Evolutionary conservation across 2,797 vertebrate genomes (phyloP).

Genomic region (Setipinna tenuifilis): DNA sequence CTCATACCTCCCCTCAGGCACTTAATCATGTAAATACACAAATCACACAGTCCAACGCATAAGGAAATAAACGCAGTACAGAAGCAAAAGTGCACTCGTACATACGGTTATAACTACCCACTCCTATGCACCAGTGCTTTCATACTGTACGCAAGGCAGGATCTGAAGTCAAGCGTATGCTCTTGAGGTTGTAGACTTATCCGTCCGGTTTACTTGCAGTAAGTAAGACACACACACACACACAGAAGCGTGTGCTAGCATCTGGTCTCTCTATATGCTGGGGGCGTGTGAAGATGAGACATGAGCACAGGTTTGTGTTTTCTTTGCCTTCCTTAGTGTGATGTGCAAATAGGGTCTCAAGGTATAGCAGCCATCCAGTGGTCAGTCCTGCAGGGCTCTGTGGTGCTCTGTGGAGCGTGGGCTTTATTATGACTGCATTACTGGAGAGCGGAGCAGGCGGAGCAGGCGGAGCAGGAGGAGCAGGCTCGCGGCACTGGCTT

Average conservation of each 20-base stretch:
- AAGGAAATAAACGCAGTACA: neutral
- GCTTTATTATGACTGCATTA: constrained; percentile 43
- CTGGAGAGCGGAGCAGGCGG: neutral
- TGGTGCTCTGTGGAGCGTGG: constrained; percentile 43
- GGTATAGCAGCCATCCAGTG: neutral
- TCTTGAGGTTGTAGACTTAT: neutral
- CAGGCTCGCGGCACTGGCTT: constrained; percentile 44
- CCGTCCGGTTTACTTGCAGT: neutral
- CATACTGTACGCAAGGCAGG: neutral
- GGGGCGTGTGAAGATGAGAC: neutral
- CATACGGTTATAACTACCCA: neutral
- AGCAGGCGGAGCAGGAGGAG: neutral
- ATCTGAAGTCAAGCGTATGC: neutral
- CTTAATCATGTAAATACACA: neutral
- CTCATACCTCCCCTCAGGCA: neutral
- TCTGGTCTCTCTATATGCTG: neutral
- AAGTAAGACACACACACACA: neutral
- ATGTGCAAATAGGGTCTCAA: neutral
- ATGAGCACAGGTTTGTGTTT: neutral
- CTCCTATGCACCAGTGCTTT: neutral
- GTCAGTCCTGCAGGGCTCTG: neutral
- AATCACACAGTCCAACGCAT: neutral
- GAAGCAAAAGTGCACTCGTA: neutral
- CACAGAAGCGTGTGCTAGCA: neutral
- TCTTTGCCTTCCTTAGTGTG: neutral